phyloP scores from a whole-genome alignment of 2,888 invertebrate species.

The Mactromeris polynyma region DNA sequence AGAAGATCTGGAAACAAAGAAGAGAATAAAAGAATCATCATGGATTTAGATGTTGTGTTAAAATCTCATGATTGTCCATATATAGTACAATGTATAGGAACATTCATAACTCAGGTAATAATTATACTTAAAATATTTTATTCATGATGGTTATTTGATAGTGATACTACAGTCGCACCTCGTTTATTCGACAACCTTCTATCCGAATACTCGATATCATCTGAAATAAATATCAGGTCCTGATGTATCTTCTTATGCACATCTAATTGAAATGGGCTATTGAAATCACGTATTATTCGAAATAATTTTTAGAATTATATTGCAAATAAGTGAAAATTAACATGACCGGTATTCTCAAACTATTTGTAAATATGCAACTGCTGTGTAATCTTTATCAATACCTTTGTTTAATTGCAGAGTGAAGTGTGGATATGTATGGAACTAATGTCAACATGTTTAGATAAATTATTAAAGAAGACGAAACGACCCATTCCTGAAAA shows the following conservation, averaged over 20 bases:
- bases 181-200: no score
- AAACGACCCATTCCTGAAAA: conserved; percentile 97
- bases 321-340: not conserved
- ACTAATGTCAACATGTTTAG: conserved; percentile 99
- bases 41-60: conserved; percentile 99
- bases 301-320: not conserved
- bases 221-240: no score
- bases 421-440: conserved; percentile 99
- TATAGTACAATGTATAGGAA: conserved; percentile 98
- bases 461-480: conserved; percentile 94
- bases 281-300: no score
- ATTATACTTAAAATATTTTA: no score
- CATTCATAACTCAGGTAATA: conserved; percentile 95
- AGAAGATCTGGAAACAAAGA: conserved; percentile 97
- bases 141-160: no score
- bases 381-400: no score
- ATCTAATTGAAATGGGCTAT: no score
- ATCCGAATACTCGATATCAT: no score
- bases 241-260: no score
- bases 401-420: conserved; percentile 78
- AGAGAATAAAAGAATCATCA: conserved; percentile 98
- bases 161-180: no score
- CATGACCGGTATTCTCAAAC: no score
- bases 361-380: no score
- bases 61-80: conserved; percentile 98